phyloP scores from a whole-genome alignment of 2,113 vertebrate species.

The Heptranchias perlo region DNA sequence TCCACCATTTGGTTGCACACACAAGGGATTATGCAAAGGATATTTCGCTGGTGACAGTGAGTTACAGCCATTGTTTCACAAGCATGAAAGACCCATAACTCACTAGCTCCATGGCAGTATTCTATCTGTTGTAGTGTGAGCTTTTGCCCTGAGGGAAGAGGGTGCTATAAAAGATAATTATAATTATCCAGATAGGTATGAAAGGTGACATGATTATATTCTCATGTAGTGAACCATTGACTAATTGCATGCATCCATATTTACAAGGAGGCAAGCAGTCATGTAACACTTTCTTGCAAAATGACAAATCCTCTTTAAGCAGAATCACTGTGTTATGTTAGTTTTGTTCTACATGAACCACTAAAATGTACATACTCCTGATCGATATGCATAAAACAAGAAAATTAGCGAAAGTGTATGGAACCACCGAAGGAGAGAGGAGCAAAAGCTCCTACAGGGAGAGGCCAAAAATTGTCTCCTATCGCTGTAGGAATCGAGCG shows the following conservation, averaged over 20 bases:
- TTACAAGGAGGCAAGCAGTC: neutral
- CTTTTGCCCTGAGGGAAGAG: neutral
- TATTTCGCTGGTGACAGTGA: conserved; percentile 15
- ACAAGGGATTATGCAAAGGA: neutral
- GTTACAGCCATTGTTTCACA: neutral
- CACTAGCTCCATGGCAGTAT: neutral
- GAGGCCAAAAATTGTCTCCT: neutral
- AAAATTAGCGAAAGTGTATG: neutral
- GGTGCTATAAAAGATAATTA: neutral
- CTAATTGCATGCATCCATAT: neutral
- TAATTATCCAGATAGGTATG: neutral
- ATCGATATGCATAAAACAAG: neutral
- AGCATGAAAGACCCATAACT: neutral
- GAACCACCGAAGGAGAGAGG: neutral
- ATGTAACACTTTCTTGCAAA: neutral
- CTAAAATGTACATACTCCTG: neutral
- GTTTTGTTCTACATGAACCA: neutral
- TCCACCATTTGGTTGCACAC: neutral
- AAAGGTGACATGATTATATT: neutral
- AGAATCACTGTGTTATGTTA: neutral
- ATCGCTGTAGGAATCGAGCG: neutral
- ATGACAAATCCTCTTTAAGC: neutral
- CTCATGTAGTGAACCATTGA: neutral
- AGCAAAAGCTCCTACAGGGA: neutral
- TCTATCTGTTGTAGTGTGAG: neutral